phyloP scores from a whole-genome alignment of 2,113 vertebrate genomes.

The Peucedramus taeniatus region DNA sequence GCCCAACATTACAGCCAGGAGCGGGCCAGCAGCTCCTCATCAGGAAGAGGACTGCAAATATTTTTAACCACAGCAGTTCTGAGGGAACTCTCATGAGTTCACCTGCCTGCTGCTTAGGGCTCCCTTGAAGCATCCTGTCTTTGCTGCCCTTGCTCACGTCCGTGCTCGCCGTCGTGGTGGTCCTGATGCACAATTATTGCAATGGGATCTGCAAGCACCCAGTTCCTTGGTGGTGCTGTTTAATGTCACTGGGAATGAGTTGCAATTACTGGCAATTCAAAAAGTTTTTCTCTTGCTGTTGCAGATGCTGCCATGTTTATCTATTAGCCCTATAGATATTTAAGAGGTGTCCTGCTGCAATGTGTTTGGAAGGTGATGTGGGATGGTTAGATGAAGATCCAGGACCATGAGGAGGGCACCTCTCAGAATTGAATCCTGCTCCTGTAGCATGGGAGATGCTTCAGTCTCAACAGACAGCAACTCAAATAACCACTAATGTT shows the following conservation, averaged over 20 bases:
- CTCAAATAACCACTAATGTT: background rate
- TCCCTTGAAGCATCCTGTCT: background rate
- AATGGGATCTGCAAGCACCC: background rate
- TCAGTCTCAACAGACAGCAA: background rate
- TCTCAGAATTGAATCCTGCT: background rate
- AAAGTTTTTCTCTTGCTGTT: background rate
- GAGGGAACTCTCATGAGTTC: background rate
- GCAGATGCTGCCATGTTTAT: background rate
- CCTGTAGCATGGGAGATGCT: background rate
- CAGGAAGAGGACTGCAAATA: background rate
- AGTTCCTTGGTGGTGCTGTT: fast-evolving
- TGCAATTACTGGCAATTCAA: background rate
- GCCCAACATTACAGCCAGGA: background rate
- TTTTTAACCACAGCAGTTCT: background rate
- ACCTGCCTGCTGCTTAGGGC: background rate
- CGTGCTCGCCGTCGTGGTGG: fast-evolving
- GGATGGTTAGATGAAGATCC: background rate
- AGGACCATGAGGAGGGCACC: background rate
- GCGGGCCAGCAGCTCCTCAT: background rate
- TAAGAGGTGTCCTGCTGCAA: background rate
- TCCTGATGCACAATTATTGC: background rate
- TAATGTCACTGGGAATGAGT: background rate
- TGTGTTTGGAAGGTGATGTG: background rate
- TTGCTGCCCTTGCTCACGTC: background rate
- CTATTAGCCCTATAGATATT: background rate